phyloP scores from a whole-genome alignment of 23 tunicate species.

The Halocynthia roretzi region DNA sequence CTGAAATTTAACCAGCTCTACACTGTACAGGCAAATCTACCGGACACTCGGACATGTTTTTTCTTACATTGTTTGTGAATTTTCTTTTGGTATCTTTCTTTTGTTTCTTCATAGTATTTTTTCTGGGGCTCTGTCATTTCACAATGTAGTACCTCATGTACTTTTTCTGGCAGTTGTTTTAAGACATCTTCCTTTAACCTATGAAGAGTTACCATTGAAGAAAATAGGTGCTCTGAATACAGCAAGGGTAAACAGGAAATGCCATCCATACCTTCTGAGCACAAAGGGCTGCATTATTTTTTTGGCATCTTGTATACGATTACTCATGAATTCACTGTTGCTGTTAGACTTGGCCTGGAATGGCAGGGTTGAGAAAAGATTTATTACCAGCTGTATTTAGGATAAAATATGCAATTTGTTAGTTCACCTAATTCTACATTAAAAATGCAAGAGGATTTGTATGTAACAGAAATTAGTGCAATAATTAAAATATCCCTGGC shows the following conservation, averaged over 20 bases:
- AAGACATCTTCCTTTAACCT: constrained; percentile 84
- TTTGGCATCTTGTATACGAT: constrained; percentile 70
- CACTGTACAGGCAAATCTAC: no score
- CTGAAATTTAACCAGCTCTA: no score
- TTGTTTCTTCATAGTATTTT: constrained; percentile 58
- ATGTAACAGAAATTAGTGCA: no score
- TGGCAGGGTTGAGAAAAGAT: not conserved
- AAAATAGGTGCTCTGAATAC: not conserved
- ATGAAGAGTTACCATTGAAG: not conserved
- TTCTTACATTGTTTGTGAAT: constrained; percentile 32
- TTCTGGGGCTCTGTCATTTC: constrained; percentile 50
- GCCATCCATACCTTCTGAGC: constrained; percentile 39
- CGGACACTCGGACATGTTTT: not conserved
- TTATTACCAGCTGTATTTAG: no score
- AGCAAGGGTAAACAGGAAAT: not conserved
- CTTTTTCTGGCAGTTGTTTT: constrained; percentile 80
- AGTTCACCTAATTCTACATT: no score
- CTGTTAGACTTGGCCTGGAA: constrained; percentile 19
- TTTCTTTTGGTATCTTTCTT: constrained; percentile 41
- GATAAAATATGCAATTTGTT: no score
- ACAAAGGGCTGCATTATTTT: constrained; percentile 97
- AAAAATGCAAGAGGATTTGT: no score
- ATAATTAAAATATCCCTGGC: no score
- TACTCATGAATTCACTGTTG: constrained; percentile 22
- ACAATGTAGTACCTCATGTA: constrained; percentile 23